Evolutionary conservation across 2,113 vertebrate genomes (phyloP).

Genomic region (Tupaia chinensis): DNA sequence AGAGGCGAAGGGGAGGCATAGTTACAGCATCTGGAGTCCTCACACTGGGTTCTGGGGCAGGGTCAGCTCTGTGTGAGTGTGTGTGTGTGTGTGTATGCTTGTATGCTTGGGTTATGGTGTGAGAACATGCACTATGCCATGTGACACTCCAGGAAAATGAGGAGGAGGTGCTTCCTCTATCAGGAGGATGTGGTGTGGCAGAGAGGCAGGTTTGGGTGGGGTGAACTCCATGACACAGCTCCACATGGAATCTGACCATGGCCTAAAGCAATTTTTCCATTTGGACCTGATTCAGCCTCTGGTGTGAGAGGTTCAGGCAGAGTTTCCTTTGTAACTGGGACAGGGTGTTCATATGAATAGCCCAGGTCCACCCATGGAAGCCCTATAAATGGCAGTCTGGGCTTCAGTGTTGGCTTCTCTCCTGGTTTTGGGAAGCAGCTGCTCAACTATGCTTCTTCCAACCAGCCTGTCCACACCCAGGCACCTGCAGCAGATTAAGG

Average conservation of each 20-base stretch:
- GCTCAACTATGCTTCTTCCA: background rate
- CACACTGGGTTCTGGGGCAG: background rate
- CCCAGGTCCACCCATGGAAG: constrained; percentile 20
- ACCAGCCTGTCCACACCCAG: background rate
- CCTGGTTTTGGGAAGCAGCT: background rate
- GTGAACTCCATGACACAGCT: background rate
- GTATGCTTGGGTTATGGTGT: background rate
- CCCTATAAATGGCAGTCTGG: constrained; percentile 58
- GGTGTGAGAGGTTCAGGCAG: background rate
- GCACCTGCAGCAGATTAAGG: background rate
- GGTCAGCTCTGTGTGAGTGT: background rate
- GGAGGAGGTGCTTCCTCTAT: background rate
- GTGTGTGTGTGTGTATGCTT: background rate
- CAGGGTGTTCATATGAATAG: background rate
- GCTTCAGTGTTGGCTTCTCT: background rate
- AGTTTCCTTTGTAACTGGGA: constrained; percentile 1
- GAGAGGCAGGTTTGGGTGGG: background rate
- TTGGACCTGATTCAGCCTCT: constrained; percentile 23
- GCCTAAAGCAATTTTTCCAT: background rate
- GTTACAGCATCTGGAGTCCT: background rate
- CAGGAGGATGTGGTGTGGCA: background rate
- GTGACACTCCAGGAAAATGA: background rate
- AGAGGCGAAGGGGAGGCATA: background rate
- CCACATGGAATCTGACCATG: background rate
- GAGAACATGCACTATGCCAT: background rate